Conservation (phyloP, 1,140 invertebrate genomes). For the Goniozus legneri region DNA sequence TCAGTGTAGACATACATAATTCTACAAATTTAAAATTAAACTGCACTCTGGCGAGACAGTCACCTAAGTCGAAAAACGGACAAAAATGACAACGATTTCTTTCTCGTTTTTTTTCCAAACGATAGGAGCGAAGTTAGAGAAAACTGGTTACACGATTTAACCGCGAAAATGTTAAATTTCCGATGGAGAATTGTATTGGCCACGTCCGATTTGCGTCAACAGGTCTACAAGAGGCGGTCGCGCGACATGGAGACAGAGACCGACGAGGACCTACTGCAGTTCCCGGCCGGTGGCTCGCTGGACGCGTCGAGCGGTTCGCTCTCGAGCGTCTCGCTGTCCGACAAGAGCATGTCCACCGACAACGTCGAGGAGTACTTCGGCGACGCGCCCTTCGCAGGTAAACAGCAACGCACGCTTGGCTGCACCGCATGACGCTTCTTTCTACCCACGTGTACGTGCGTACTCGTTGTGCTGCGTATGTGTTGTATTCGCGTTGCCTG, state of each 20-base stretch:
- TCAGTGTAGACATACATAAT: too few relatives aligned
- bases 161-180: neutral
- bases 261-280: slow-evolving; percentile 62
- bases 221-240: slow-evolving; percentile 78
- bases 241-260: slow-evolving; percentile 75
- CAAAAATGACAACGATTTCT: too few relatives aligned
- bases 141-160: too few relatives aligned
- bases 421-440: slow-evolving; percentile 57
- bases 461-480: slow-evolving; percentile 50
- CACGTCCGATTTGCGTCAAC: slow-evolving; percentile 17
- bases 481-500: slow-evolving; percentile 36
- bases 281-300: slow-evolving; percentile 53
- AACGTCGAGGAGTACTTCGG: slow-evolving; percentile 83
- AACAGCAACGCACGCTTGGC: slow-evolving; percentile 57
- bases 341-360: slow-evolving; percentile 76
- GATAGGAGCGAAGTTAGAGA: too few relatives aligned
- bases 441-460: slow-evolving; percentile 51
- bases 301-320: slow-evolving; percentile 61
- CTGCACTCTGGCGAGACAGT: too few relatives aligned
- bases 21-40: too few relatives aligned
- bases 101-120: too few relatives aligned
- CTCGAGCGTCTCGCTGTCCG: slow-evolving; percentile 67
- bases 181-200: neutral
- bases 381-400: slow-evolving; percentile 84
- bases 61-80: too few relatives aligned